phyloP scores from a whole-genome alignment of 2,797 vertebrate genomes.

The Jordanella pulchra region DNA sequence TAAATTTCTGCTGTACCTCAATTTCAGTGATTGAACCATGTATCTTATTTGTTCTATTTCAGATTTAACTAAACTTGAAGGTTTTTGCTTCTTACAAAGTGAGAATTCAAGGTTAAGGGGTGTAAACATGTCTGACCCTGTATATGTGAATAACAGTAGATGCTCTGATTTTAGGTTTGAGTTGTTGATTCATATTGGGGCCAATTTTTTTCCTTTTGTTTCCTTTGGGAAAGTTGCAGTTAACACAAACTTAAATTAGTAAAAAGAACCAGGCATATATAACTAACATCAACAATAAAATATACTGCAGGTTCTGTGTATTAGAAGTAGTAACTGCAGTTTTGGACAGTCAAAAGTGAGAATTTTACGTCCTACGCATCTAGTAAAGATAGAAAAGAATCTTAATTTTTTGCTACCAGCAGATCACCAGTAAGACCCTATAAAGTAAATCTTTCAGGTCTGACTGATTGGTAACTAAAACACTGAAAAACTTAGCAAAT shows the following conservation, averaged over 20 bases:
- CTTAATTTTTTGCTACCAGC: background rate
- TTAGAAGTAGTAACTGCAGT: background rate
- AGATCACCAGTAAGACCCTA: background rate
- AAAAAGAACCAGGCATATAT: background rate
- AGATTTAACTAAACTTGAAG: background rate
- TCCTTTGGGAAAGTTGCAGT: background rate
- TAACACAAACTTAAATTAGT: background rate
- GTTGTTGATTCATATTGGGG: background rate
- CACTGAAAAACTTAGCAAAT: background rate
- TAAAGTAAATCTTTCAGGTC: background rate
- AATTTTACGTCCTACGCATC: background rate
- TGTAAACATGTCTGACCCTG: background rate
- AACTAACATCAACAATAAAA: background rate
- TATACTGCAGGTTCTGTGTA: background rate
- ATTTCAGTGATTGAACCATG: background rate
- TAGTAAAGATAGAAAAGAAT: background rate
- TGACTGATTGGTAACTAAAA: background rate
- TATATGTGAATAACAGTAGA: background rate
- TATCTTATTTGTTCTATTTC: background rate
- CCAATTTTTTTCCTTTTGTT: background rate
- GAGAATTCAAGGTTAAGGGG: background rate
- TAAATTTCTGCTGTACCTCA: background rate
- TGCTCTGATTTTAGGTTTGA: background rate
- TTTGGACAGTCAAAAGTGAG: background rate
- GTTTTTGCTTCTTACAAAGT: background rate